Conservation (phyloP, 1,140 invertebrate genomes). For the Drosophila murphyi region DNA sequence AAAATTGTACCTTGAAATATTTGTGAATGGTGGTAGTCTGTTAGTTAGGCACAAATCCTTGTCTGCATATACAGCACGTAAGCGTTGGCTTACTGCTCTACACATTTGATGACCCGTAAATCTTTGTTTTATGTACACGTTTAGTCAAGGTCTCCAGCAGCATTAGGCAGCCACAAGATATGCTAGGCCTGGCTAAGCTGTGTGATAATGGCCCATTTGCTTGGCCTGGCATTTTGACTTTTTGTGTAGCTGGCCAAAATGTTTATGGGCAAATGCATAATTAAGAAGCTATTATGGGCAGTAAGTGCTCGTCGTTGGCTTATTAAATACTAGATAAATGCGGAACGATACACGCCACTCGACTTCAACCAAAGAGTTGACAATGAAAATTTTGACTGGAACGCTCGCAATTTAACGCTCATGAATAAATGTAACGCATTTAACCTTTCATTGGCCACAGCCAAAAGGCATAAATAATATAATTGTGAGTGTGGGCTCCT, state of each 20-base stretch:
- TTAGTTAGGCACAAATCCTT: slow-evolving; percentile 8
- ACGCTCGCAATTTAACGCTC: slow-evolving; percentile 1
- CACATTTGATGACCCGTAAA: slow-evolving; percentile 37
- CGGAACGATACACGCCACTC: neutral
- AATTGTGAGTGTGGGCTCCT: slow-evolving; percentile 43
- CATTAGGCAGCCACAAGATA: slow-evolving; percentile 33
- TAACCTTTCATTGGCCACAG: slow-evolving; percentile 41
- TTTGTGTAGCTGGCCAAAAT: slow-evolving; percentile 35
- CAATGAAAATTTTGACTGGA: slow-evolving; percentile 9
- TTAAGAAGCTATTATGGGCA: slow-evolving; percentile 69
- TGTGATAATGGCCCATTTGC: slow-evolving; percentile 70
- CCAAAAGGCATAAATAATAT: slow-evolving; percentile 44
- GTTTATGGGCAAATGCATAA: slow-evolving; percentile 71
- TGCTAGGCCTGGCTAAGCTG: slow-evolving; percentile 37
- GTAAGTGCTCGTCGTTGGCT: slow-evolving; percentile 30
- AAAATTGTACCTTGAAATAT: no score
- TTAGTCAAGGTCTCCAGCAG: slow-evolving; percentile 41
- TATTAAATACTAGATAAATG: slow-evolving; percentile 38
- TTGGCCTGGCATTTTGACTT: slow-evolving; percentile 33
- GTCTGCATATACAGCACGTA: slow-evolving; percentile 21
- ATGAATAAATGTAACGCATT: slow-evolving; percentile 27
- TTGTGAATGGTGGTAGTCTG: neutral
- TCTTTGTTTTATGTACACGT: slow-evolving; percentile 38
- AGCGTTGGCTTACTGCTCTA: slow-evolving; percentile 21
- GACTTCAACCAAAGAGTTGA: slow-evolving; percentile 12